Evolutionary conservation across 2,113 vertebrate species (phyloP).

Genomic region (Gymnocephalus cernua): DNA sequence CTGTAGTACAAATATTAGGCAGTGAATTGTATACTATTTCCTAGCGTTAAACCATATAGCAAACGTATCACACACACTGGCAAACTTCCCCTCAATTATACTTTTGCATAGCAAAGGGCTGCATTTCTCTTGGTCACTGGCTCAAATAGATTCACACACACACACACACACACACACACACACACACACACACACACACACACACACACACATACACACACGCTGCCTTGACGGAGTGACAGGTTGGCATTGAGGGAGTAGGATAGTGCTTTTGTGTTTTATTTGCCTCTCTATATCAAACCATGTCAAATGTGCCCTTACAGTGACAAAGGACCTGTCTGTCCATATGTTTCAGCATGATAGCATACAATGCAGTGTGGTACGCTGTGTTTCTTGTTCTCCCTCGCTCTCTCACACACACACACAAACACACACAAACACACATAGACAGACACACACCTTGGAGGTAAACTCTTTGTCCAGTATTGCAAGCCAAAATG

Average conservation of each 20-base stretch:
- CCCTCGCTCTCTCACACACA: conserved; percentile 8
- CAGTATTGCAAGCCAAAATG: conserved; percentile 49
- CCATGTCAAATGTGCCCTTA: conserved; percentile 72
- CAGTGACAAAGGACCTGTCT: conserved; percentile 75
- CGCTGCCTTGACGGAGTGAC: conserved; percentile 58
- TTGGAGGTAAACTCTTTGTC: conserved; percentile 74
- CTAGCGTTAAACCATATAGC: neutral
- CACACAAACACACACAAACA: neutral
- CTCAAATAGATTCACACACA: conserved; percentile 27
- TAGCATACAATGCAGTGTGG: conserved; percentile 66
- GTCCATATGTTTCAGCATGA: conserved; percentile 78
- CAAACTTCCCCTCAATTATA: conserved; percentile 79
- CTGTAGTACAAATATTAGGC: neutral
- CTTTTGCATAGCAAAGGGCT: conserved; percentile 85
- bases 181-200: conserved; percentile 12
- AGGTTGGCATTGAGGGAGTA: conserved; percentile 62
- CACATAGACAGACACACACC: conserved; percentile 47
- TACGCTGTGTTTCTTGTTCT: conserved; percentile 35
- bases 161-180: too few relatives aligned
- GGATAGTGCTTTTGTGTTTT: conserved; percentile 70
- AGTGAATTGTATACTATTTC: neutral
- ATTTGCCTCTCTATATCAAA: conserved; percentile 67
- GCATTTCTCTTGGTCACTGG: conserved; percentile 61
- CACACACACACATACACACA: conserved; percentile 26
- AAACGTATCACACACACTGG: conserved; percentile 71